Percentiles rank a stretch among this genome's conserved stretches.
phyloP scores from a whole-genome alignment of 2,113 vertebrate species.

The Noturus placidus region DNA sequence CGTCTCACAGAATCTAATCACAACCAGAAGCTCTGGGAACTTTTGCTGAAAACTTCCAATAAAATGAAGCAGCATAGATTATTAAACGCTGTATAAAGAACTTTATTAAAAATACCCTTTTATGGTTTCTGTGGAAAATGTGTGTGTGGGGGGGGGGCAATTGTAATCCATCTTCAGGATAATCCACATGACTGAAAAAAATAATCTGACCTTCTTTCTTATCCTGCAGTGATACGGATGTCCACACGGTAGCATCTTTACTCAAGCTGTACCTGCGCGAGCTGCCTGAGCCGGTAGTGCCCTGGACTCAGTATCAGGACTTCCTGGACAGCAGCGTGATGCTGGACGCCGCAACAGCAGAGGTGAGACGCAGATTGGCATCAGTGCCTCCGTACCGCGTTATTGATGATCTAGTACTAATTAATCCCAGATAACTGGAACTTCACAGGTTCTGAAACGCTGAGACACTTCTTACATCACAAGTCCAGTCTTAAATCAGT shows the following conservation, averaged over 20 bases:
- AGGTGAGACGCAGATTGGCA: conserved; percentile 65
- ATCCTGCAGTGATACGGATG: conserved; percentile 88
- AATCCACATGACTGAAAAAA: not conserved
- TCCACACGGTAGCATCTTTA: conserved; percentile 96
- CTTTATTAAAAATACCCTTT: not conserved
- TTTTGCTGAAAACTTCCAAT: no score
- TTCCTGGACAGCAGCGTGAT: conserved; percentile 84
- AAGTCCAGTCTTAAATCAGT: not conserved
- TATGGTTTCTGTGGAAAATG: no score
- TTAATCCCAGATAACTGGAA: not conserved
- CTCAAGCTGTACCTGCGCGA: conserved; percentile 95
- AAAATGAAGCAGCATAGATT: no score
- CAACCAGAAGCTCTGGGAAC: no score
- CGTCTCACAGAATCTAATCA: not conserved
- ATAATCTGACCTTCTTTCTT: not conserved
- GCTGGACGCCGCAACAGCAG: conserved; percentile 68
- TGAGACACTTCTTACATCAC: not conserved
- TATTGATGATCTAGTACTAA: not conserved
- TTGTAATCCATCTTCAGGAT: not conserved
- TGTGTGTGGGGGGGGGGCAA: fast-evolving
- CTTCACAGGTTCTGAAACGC: no score
- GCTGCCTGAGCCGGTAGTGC: conserved; percentile 89
- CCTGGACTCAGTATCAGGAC: conserved; percentile 91
- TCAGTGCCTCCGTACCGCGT: not conserved
- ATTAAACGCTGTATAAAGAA: not conserved